Evolutionary conservation across 1,140 invertebrate species (phyloP), one percentile per base, ranked within the genome.

Genomic region (Hylaeus volcanicus): DNA sequence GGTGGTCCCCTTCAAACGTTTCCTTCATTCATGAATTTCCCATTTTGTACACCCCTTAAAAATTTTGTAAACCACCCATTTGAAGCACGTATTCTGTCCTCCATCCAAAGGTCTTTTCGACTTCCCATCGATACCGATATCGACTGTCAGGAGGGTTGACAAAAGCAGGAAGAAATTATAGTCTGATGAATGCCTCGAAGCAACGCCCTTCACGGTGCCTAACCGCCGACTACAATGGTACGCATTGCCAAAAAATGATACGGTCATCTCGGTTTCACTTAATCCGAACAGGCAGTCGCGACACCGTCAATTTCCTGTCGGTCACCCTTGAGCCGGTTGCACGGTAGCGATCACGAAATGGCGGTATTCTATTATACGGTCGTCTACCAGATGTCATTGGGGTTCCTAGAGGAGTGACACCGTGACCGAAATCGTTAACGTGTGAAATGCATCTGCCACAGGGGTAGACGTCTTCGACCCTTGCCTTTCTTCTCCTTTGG

Each of bases 381-480:
- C 84, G 43, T 55, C 77, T 73, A 81, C 87, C 89, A 90, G 87
- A 90, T 90, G 89, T 90, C 87, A 84, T 26, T 81, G 68, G 77
- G 77, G 64, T 60, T 74, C 65, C 76, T 48, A 68, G 51, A 83
- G 69, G 84, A 89, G 79, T 86, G 90, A 91, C 88, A 90, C 82
- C 84, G 84, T 90, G 83, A 89, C 89, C 87, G 88, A 88, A 89
- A 82, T 89, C 88, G 86, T 89, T 89, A 90, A 86, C 84, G 86
- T 85, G 86, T 88, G 87, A 89, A 90, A 86, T 88, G 79, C 89
- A 90, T 90, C 88, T 90, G 89, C 79, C 84, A 61, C 51, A 37
- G 39, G 26, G 56, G 64, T 5, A 51, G 41, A 9, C n/a, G 37
- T 6, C 14, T 45, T 6, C 48, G 5, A 2, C 41, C 53, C 5